phyloP scores from a whole-genome alignment of 2,888 invertebrate species.

The Lithosia quadra region DNA sequence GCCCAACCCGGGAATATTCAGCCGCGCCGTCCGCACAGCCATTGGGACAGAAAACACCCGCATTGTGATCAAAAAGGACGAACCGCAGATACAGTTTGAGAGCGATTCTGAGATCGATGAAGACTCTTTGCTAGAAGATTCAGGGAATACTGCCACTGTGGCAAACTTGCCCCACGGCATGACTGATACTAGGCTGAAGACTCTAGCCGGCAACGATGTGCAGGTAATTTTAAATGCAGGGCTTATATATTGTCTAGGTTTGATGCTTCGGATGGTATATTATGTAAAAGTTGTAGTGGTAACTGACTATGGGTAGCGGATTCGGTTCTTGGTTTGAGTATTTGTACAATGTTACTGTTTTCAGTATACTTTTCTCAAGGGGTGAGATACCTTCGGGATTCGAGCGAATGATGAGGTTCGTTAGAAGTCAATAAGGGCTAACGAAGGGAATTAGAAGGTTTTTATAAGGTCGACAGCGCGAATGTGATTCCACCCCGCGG shows the following conservation, averaged over 20 bases:
- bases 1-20: conserved; percentile 76
- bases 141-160: conserved; percentile 63
- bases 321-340: background rate
- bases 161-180: conserved; percentile 79
- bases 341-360: background rate
- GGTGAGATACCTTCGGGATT: background rate
- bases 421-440: no score
- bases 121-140: conserved; percentile 52
- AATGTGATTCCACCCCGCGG: no score
- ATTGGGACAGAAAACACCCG: conserved; percentile 58
- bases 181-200: conserved; percentile 77
- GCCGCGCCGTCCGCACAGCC: conserved; percentile 74
- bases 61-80: conserved; percentile 58
- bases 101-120: conserved; percentile 67
- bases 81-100: conserved; percentile 68
- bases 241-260: conserved; percentile 29
- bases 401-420: background rate
- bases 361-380: background rate
- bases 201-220: conserved; percentile 75
- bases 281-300: background rate
- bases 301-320: background rate
- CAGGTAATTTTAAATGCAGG: conserved; percentile 72
- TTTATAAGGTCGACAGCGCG: no score
- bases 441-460: no score
- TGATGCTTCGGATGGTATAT: conserved; percentile 36